Conservation (phyloP, 2,797 vertebrate genomes). For the Hippocampus kuda region DNA sequence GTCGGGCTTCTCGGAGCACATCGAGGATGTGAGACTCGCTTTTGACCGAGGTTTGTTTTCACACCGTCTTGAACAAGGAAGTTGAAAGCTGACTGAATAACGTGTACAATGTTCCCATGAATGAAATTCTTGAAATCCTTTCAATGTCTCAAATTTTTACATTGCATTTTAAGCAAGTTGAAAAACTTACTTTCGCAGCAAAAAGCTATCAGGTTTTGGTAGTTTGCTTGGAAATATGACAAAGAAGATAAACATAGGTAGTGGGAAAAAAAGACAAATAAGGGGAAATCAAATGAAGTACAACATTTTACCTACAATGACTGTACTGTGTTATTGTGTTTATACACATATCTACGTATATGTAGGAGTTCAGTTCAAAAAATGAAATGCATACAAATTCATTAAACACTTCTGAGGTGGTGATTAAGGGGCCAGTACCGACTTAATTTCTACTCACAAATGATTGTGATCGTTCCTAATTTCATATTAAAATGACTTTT, state of each 20-base stretch:
- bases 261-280: neutral
- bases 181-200: neutral
- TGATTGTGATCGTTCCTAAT: no score
- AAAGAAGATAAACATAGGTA: neutral
- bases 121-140: neutral
- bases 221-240: neutral
- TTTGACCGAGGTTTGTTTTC: conserved; percentile 86
- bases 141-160: neutral
- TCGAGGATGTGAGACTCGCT: conserved; percentile 89
- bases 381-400: no score
- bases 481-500: no score
- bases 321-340: no score
- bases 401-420: no score
- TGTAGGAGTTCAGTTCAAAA: no score
- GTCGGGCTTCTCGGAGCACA: conserved; percentile 93
- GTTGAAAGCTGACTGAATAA: neutral
- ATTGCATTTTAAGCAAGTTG: neutral
- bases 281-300: neutral
- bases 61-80: conserved; percentile 4
- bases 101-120: neutral
- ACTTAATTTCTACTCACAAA: no score
- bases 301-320: no score
- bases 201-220: neutral
- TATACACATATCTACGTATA: no score
- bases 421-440: no score